phyloP scores from a whole-genome alignment of 2,113 vertebrate species.

The Dipodomys spectabilis region DNA sequence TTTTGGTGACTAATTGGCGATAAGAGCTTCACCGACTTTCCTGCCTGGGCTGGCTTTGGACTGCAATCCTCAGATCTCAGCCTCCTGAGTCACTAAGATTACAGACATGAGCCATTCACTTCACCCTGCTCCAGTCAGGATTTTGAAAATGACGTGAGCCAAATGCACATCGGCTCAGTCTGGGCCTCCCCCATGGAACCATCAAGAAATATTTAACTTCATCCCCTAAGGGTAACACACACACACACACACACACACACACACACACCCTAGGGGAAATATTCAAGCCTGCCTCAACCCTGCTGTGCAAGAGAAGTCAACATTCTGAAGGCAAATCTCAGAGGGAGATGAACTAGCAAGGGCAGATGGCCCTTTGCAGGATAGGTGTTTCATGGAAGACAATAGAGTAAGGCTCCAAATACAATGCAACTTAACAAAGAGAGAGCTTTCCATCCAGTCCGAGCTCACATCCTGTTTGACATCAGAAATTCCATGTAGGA shows the following conservation, averaged over 20 bases:
- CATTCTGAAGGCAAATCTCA: background rate
- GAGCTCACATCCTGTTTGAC: background rate
- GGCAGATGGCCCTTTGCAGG: background rate
- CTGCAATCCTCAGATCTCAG: too few species aligned
- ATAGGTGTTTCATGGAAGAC: too few species aligned
- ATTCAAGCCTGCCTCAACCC: background rate
- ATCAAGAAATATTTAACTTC: too few species aligned
- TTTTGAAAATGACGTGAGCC: background rate
- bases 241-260: too few species aligned
- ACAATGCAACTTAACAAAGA: background rate
- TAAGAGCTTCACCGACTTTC: too few species aligned
- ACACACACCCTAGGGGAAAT: background rate
- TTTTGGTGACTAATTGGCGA: too few species aligned
- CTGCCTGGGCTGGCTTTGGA: too few species aligned
- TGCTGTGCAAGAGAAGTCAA: background rate
- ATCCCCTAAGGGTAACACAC: too few species aligned
- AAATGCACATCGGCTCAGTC: too few species aligned
- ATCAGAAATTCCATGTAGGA: background rate
- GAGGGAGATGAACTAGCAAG: background rate
- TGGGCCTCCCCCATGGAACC: background rate
- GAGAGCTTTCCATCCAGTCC: background rate
- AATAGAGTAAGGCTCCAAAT: background rate
- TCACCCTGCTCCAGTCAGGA: too few species aligned
- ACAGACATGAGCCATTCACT: too few species aligned
- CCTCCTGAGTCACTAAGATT: too few species aligned